Conservation (phyloP, 2,888 invertebrate species). For the Tetanocera ferruginea region DNA sequence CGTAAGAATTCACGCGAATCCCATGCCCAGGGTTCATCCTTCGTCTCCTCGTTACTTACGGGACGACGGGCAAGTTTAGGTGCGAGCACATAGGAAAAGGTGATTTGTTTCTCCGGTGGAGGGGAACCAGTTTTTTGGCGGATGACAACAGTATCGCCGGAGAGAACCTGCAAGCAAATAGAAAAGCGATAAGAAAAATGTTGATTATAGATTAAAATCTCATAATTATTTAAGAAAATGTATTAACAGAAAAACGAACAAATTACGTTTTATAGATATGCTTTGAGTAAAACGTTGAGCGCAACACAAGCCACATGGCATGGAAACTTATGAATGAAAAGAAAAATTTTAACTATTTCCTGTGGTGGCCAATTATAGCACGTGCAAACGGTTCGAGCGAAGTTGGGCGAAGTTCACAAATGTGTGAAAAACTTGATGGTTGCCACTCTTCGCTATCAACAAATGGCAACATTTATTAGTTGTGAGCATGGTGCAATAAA, state of each 20-base stretch:
- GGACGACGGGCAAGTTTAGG: slow-evolving; percentile 89
- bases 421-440: no score
- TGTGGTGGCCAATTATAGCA: no score
- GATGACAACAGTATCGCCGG: slow-evolving; percentile 96
- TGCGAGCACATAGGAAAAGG: slow-evolving; percentile 90
- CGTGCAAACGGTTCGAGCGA: no score
- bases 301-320: no score
- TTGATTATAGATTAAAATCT: slow-evolving; percentile 12
- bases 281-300: neutral
- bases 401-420: no score
- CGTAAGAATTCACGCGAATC: slow-evolving; percentile 96
- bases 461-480: neutral
- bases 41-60: slow-evolving; percentile 75
- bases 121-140: slow-evolving; percentile 87
- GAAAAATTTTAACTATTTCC: no score
- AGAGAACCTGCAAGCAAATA: slow-evolving; percentile 80
- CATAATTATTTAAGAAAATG: no score
- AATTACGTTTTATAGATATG: neutral
- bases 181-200: slow-evolving; percentile 27
- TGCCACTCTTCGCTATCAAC: neutral
- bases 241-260: no score
- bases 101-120: slow-evolving; percentile 92
- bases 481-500: no score
- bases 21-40: slow-evolving; percentile 97
- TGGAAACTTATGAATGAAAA: no score